Evolutionary conservation across 1,140 invertebrate species (phyloP), one percentile per base, ranked within the genome.

Genomic region (Eumaeus atala): DNA sequence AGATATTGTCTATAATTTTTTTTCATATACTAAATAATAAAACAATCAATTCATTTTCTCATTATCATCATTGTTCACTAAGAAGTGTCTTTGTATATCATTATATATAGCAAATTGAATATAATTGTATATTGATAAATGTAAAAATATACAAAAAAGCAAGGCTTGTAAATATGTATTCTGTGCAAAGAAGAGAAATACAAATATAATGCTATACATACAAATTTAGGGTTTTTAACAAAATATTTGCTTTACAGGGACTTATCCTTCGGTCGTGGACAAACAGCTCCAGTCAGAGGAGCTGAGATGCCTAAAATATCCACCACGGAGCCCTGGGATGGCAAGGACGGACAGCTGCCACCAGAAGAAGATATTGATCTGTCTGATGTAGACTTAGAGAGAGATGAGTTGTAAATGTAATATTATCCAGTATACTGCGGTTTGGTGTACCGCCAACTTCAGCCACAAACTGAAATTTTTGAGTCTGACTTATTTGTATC

Each of bases 331-430:
- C 84, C 95, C 0, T 99, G 98, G 98, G 98, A 99, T 77, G 98
- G 98, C 35, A 97, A 99, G 86, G 97, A 99, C 82, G 97, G 94
- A 9, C 92, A 95, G 83, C 88, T 96, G 58, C 95, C 95, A 18
- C 90, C 90, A 37, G 96, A 96, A 86, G 97, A 98, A 68, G 96
- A 98, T 60, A 95, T 97, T 61, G 96, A 98, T 89, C 90, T 98
- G 36, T 96, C 95, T 44, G 96, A 98, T 86, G 90, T 98, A 38
- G 93, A 95, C 60, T 84, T 98, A 12, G 95, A 97, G 75, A 94
- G 95, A 84, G 94, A 96, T 67, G 95, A 96, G 82, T 89, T 96
- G 76, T 96, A 92, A 94, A 56, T 64, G 37, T 48, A 38, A 47
- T 33, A 47, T 21, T 44, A 12, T 44, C 7, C 36, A 36, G 34